A percentile compares a stretch with the other conserved stretches of the same genome.
Conservation (phyloP, 2,113 vertebrate species). For the Phylloscopus trochilus region DNA sequence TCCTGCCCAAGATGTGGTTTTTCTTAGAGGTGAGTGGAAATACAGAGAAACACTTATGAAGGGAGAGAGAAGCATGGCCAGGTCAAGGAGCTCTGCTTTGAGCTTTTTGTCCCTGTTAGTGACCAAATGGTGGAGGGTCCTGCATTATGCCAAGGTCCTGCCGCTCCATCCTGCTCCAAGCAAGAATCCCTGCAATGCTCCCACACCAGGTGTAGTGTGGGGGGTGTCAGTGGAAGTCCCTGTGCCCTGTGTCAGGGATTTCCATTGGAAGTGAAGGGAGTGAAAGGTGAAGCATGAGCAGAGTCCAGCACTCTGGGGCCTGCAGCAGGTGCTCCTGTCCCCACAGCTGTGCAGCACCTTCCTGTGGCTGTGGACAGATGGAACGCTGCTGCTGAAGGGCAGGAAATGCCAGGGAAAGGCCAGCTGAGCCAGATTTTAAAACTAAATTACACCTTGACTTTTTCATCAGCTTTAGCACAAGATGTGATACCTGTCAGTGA, state of each 20-base stretch:
- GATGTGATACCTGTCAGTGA: not conserved
- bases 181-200: not conserved
- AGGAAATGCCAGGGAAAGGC: not conserved
- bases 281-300: not conserved
- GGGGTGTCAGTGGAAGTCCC: not conserved
- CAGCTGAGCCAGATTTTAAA: not conserved
- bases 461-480: not conserved
- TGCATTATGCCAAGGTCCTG: not conserved
- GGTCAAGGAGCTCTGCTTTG: not conserved
- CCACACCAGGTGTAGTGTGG: not conserved
- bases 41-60: not conserved
- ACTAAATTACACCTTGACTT: not conserved
- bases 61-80: not conserved
- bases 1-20: rapidly evolving
- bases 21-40: not conserved
- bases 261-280: not conserved
- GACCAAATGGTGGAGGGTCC: not conserved
- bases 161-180: not conserved
- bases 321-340: rapidly evolving
- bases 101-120: not conserved
- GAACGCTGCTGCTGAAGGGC: rapidly evolving
- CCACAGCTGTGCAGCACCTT: not conserved
- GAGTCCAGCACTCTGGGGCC: rapidly evolving
- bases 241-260: not conserved
- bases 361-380: rapidly evolving